phyloP scores from a whole-genome alignment of 64 coral and sea anemone genomes.

The Stichodactyla mertensii region DNA sequence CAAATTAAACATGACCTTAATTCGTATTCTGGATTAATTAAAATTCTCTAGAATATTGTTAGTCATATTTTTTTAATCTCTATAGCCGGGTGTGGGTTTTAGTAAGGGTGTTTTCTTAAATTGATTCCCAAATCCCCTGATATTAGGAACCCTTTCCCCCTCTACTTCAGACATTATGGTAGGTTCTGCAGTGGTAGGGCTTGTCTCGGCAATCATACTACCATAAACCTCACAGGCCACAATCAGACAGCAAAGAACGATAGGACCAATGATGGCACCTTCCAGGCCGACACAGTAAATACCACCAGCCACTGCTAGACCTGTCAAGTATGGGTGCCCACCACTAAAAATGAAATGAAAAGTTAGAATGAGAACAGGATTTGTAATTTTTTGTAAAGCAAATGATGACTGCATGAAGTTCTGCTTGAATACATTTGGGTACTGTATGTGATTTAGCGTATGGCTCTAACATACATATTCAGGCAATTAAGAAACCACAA shows the following conservation, averaged over 20 bases:
- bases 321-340: constrained; percentile 96
- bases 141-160: background rate
- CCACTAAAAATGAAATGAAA: constrained; percentile 44
- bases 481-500: too few relatives aligned
- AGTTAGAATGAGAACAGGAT: background rate
- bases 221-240: constrained; percentile 91
- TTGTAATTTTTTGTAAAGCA: too few relatives aligned
- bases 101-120: constrained; percentile 24
- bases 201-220: constrained; percentile 64
- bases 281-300: constrained; percentile 96
- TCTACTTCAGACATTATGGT: constrained; percentile 34
- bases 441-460: too few relatives aligned
- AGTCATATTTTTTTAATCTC: background rate
- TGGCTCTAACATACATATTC: too few relatives aligned
- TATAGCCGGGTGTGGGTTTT: background rate
- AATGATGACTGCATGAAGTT: too few relatives aligned
- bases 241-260: constrained; percentile 93
- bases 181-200: constrained; percentile 41
- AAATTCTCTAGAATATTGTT: too few relatives aligned
- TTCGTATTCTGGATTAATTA: too few relatives aligned
- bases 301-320: constrained; percentile 93
- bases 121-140: background rate
- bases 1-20: too few relatives aligned
- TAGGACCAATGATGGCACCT: constrained; percentile 95
- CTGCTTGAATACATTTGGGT: too few relatives aligned